Evolutionary conservation across 2,797 vertebrate genomes (phyloP).

Genomic region (Sternotherus odoratus): DNA sequence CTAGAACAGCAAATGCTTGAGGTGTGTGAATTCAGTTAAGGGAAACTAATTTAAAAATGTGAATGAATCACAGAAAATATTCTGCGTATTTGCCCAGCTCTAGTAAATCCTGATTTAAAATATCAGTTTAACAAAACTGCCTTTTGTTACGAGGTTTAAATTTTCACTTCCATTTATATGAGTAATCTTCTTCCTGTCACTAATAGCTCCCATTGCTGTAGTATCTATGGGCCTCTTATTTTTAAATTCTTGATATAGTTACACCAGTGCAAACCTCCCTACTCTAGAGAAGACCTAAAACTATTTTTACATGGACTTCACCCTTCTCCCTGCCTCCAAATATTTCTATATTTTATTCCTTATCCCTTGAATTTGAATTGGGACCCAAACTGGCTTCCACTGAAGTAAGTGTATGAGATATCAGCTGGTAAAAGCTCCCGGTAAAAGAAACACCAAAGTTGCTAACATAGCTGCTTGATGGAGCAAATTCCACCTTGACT

Average conservation of each 20-base stretch:
- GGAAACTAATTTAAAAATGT: background rate
- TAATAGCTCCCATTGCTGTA: background rate
- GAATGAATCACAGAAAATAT: background rate
- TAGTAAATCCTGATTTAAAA: conserved; percentile 11
- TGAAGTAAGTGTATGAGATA: background rate
- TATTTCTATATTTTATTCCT: background rate
- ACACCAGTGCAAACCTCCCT: background rate
- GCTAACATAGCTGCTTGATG: background rate
- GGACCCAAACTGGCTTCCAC: background rate
- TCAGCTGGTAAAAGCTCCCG: background rate
- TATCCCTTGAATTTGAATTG: background rate
- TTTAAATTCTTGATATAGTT: background rate
- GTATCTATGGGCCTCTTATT: background rate
- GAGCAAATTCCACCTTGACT: background rate
- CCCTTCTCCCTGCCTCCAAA: background rate
- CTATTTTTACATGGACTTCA: background rate
- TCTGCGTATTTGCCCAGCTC: background rate
- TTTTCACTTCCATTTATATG: background rate
- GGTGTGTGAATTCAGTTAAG: background rate
- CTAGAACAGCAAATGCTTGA: background rate
- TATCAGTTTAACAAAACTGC: background rate
- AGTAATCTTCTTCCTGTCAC: background rate
- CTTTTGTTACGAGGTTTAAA: background rate
- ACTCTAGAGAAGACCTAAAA: background rate
- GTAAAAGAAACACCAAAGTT: background rate